These are phyloP conservation scores for Meloidogyne hapla DNA, from an alignment of 1,140 invertebrate genomes.

Conservation along the genomic window DNA sequence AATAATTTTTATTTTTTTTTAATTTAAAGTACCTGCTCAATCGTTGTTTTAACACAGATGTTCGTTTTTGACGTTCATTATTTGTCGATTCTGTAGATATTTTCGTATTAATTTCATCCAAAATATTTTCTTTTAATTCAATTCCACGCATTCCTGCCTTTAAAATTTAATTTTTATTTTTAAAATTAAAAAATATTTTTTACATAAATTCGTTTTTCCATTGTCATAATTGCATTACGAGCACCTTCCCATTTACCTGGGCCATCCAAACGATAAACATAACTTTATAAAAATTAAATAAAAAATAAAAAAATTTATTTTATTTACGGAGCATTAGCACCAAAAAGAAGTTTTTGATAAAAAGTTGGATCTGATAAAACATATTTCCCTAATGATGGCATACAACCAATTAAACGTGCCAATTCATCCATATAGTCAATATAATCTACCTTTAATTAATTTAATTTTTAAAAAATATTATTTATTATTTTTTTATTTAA, in stretches of 20 bases:
- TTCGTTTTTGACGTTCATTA: neutral
- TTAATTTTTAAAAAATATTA: neutral
- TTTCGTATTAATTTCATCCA: neutral
- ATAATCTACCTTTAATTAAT: constrained; percentile 44
- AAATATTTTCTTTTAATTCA: neutral
- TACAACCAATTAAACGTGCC: constrained; percentile 40
- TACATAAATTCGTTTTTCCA: constrained; percentile 20
- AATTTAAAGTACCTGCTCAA: neutral
- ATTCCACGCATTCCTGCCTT: constrained; percentile 19
- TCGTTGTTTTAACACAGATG: neutral
- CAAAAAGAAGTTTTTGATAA: constrained; percentile 46
- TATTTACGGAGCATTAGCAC: constrained; percentile 43
- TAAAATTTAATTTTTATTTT: neutral
- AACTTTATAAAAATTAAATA: constrained; percentile 3
- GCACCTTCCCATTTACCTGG: constrained; percentile 40
- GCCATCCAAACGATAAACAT: constrained; percentile 33
- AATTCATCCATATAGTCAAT: constrained; percentile 51
- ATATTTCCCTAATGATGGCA: constrained; percentile 23
- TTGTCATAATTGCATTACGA: constrained; percentile 29
- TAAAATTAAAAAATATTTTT: constrained; percentile 2
- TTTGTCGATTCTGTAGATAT: neutral
- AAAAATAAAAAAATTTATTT: constrained; percentile 21
- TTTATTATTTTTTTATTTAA: constrained; percentile 14
- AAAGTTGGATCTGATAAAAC: constrained; percentile 37
- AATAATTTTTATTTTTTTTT: neutral